Base-by-base conservation (phyloP, 2,797 vertebrate species). In the Jordanella pulchra region DNA sequence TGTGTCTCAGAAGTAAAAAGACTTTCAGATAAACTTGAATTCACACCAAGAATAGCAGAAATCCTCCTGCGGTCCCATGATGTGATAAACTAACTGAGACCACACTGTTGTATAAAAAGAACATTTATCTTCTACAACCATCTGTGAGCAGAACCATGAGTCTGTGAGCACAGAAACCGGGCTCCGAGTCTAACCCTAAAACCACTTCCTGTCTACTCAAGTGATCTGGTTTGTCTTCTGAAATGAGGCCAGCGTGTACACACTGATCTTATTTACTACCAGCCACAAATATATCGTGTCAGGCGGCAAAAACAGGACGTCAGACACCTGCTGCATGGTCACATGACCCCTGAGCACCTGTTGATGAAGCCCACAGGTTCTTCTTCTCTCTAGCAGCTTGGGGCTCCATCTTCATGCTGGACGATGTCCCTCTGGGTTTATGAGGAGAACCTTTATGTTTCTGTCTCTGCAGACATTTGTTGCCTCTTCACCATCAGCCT, bases 121-220 rank as follows among this genome's bases (percentile, higher is more conserved):
- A 23, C 39, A 10, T 9, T 66, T 47, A 66, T 66, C 63, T 58
- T 35, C 65, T 66, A 18, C 28, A 65, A 54, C 42, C 27, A 56
- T 72, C 54, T 58, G 35, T 48, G 17, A 58, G 45, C 18, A 23
- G 54, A 67, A 47, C 39, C 53, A 21, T 17, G 35, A n/a, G 35
- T n/a, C 39, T 83, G 73, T 73, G 54, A 64, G 82, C 72, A 44
- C 77, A 67, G 75, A 71, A 89, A 83, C 64, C 75, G 87, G 35
- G 87, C 87, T 83, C 68, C 87, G 47, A 84, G 74, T 82, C 84
- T 87, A 91, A 90, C 86, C 82, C 76, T 72, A 86, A 89, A 89
- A 86, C 93, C 93, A 91, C 93, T 93, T 94, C 93, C 93, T 86
- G 85, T 89, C 80, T 67, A 27, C 85, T 89, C 84, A 79, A 80